These are phyloP conservation scores for Eugnorisma glareosa DNA, from an alignment of 2,888 invertebrate species.

Conservation along the genomic window DNA sequence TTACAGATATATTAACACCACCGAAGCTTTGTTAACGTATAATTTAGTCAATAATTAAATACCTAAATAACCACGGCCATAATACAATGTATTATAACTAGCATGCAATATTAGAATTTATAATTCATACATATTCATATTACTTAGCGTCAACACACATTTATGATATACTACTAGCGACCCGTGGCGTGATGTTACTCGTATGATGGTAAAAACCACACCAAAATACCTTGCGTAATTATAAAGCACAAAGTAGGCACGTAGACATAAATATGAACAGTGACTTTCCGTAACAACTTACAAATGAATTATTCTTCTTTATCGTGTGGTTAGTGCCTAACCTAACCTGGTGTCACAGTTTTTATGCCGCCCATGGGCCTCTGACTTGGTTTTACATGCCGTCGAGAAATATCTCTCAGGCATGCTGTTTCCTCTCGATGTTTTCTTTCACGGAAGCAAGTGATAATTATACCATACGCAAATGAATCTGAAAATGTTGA, in stretches of 20 bases:
- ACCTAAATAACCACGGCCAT: not conserved
- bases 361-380: not conserved
- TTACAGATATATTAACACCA: not conserved
- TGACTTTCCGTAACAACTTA: not conserved
- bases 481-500: not conserved
- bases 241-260: not conserved
- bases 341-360: not conserved
- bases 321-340: not conserved
- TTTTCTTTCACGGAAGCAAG: not conserved
- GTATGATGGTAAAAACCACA: no score
- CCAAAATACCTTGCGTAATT: not conserved
- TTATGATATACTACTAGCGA: not conserved
- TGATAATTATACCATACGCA: not conserved
- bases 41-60: not conserved
- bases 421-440: not conserved
- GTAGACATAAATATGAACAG: no score
- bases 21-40: not conserved
- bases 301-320: not conserved
- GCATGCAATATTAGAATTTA: not conserved
- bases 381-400: not conserved
- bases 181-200: no score
- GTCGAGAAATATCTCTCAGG: not conserved
- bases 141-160: not conserved
- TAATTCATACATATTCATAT: not conserved
- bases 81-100: not conserved